Base-by-base conservation (phyloP, 37 sponge, comb jelly and placozoan genomes). In the Lycopodina hypogea region DNA sequence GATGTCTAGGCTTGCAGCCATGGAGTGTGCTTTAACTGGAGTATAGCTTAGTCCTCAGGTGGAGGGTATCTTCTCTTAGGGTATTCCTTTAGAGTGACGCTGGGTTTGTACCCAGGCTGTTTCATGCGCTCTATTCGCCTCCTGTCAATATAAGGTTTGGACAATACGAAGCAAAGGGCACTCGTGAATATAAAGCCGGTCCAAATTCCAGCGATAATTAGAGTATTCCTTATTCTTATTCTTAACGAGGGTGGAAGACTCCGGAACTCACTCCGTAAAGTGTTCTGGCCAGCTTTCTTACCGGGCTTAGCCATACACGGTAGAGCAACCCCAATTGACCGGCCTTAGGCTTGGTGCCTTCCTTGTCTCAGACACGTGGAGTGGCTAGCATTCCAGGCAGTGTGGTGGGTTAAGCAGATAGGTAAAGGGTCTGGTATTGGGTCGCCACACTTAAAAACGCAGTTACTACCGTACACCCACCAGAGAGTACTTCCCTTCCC, bases 141-240 rank as follows among this genome's bases (percentile, higher is more conserved):
- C 62, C 51, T 78, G 71, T 91, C 87, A 14, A 91, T 42, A 58
- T 79, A 83, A 11, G 91, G 91, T 70, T 79, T 82, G 0, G 80
- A 66, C 3, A 78, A 21, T n/a, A 86, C 42, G 55, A 86, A 86
- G 21, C 66, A 34, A n/a, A 64, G 71, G 30, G 87, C 91, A 48
- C 51, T 41, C 34, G 73, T 22, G 23, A 91, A 19, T 55, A 91
- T 42, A 0, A 79, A 29, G 15, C 87, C 87, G 30, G 78, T 59
- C 91, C 91, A 91, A 23, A 79, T 65, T 4, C 70, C 80, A 45
- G 79, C 41, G 1, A 86, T 70, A 12, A 75, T 69, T 4, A 76
- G 3, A 15, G 65, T 74, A 35, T 79, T 75, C 57, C 80, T 56
- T 14, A 91, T 91, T 39, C 91, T 73, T 36, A n/a, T 18, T 32